Evolutionary conservation across 2,113 vertebrate genomes (phyloP), one percentile per base, ranked within the genome.

Genomic region (Physeter macrocephalus): DNA sequence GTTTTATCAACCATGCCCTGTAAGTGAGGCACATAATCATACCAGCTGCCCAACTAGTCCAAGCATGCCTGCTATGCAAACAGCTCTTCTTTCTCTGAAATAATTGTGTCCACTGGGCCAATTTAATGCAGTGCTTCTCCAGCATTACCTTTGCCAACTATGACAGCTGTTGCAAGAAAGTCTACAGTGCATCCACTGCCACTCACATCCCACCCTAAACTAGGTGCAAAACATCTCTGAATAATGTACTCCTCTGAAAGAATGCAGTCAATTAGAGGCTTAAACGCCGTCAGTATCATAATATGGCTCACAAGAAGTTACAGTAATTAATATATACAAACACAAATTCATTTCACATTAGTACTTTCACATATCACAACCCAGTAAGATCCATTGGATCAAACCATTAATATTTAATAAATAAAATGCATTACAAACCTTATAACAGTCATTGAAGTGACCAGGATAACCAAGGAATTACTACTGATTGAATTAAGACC

Each of bases 141-240:
- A 95, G 49, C 57, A 97, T 49, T 80, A 62, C 90, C 82, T 96
- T 31, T 96, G 98, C 97, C 98, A 98, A 98, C 18, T 69, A 78
- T 88, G 97, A 96, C 98, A 98, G 97, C 97, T 98, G 97, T 75
- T 98, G 39, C 77, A 98, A 67, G 39, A 93, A 98, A 96, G 31
- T 88, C 90, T 94, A 75, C n/a, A 89, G 94, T 59, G 90, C 64
- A 86, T 20, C 93, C 10, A 46, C 15, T 57, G 95, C 59, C 13
- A 11, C 20, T 80, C 95, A 61, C 31, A 31, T 90, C 54, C 93
- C 97, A 85, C 64, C 87, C 77, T 97, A 66, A 82, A 61, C 0
- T 95, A 41, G 86, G 71, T 27, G 64, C 94, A 98, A 94, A 97
- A 96, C 52, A 94, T 72, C 78, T 95, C 54, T 41, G 67, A 77